Evolutionary conservation across 2,113 vertebrate species (phyloP).

Genomic region (Melospiza melodia): DNA sequence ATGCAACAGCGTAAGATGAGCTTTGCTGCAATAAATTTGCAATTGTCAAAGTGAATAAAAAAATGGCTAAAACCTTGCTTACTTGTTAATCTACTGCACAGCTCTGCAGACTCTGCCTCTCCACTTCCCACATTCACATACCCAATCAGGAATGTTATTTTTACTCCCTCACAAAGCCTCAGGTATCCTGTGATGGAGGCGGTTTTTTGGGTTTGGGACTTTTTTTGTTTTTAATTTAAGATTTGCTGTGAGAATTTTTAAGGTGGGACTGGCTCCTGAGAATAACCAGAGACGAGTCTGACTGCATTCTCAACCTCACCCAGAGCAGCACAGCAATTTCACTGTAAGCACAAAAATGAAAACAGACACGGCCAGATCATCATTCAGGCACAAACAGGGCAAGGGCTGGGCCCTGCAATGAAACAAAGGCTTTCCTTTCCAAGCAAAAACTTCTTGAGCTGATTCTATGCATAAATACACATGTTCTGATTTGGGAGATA

Average conservation of each 20-base stretch:
- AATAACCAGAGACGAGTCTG: conserved; percentile 36
- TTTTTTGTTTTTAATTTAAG: neutral
- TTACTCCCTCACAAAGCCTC: neutral
- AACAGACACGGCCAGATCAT: conserved; percentile 9
- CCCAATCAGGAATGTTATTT: neutral
- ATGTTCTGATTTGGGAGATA: neutral
- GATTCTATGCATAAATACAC: neutral
- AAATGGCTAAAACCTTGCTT: neutral
- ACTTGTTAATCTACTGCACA: neutral
- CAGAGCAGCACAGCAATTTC: conserved; percentile 17
- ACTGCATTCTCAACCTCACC: conserved; percentile 70
- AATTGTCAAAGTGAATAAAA: neutral
- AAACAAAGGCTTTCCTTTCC: conserved; percentile 3
- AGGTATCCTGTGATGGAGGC: neutral
- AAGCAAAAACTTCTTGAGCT: neutral
- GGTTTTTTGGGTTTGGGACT: fast-evolving
- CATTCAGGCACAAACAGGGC: conserved; percentile 10
- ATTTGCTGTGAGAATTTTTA: conserved; percentile 21
- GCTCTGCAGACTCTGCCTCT: neutral
- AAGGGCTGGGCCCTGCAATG: neutral
- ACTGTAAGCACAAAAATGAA: conserved; percentile 17
- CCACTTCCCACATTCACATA: neutral
- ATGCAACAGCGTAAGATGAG: neutral
- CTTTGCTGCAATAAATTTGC: neutral
- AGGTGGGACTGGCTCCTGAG: conserved; percentile 37